Evolutionary conservation across 2,888 invertebrate species (phyloP), one percentile per base, ranked within the genome.

Genomic region (Encarsia formosa): DNA sequence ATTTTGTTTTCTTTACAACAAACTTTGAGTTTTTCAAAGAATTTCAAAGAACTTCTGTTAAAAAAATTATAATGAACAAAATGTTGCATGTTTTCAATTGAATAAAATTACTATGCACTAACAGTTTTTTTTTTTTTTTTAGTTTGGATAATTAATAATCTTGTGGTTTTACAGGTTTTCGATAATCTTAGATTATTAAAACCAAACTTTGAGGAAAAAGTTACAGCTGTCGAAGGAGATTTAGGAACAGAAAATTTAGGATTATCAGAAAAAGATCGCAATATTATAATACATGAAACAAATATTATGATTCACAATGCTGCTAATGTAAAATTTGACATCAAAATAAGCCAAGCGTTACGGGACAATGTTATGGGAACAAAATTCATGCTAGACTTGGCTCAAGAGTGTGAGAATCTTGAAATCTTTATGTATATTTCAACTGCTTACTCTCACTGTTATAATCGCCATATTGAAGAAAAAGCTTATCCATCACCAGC

Each of bases 301-400:
- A 56, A 65, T 20, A 48, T 69, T 5, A 62, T 67, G 11, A 60
- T 64, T 43, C 67, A 67, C 47, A 65, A 61, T 24, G 65, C 59
- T 0, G 61, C 62, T 9, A 49, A 58, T 11, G 59, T 63, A 0
- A 62, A 58, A n/a, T 65, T 64, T 18, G 45, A 56, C 13, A 51
- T 50, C 5, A 52, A 51, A 18, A 43, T 65, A 5, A 49, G 48
- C 9, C 0, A 22, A 1, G 35, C 53, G 1, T 42, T 69, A 16
- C 56, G 48, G 19, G 35, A 47, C 6, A 65, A 69, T 42, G 63
- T 65, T 3, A 32, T 64, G 2, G 67, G 62, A 5, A 65, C 68
- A 0, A 56, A 60, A 15, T 47, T 56, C 16, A 44, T 65, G 52
- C 54, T 67, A 31, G 64, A 65, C 22, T 48, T 69, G 19, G 65